Percentiles rank a stretch among this genome's conserved stretches.
phyloP scores from a whole-genome alignment of 2,888 invertebrate species.

The Cerceris ruficornis region DNA sequence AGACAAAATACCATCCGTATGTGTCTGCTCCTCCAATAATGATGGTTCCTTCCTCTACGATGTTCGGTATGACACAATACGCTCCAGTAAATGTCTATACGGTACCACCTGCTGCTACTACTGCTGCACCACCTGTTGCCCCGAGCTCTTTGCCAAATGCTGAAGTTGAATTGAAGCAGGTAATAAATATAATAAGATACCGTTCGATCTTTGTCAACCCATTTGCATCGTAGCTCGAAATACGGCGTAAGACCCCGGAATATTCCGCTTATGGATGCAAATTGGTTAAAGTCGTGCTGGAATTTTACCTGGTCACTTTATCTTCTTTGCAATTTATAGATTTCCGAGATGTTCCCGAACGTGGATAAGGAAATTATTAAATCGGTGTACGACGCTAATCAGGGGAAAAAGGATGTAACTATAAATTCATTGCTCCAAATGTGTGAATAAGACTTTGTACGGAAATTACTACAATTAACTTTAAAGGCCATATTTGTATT shows the following conservation, averaged over 20 bases:
- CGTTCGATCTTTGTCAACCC: background rate
- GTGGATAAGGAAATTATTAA: slow-evolving; percentile 96
- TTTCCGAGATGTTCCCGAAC: slow-evolving; percentile 98
- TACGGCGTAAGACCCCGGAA: too few relatives aligned
- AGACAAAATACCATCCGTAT: slow-evolving; percentile 80
- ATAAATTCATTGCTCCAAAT: slow-evolving; percentile 95
- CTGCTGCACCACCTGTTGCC: slow-evolving; percentile 73
- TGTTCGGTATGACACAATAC: slow-evolving; percentile 77
- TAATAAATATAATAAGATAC: slow-evolving; percentile 69
- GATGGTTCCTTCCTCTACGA: slow-evolving; percentile 86
- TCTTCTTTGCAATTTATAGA: slow-evolving; percentile 82
- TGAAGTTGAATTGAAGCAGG: slow-evolving; percentile 86
- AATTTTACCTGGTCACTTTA: background rate
- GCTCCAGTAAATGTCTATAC: slow-evolving; percentile 83
- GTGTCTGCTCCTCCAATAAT: slow-evolving; percentile 85
- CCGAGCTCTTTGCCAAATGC: slow-evolving; percentile 81
- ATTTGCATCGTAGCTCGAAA: too few relatives aligned
- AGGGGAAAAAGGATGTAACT: slow-evolving; percentile 94
- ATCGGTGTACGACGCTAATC: slow-evolving; percentile 94
- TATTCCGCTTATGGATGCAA: too few relatives aligned
- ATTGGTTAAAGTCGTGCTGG: background rate
- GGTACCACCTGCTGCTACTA: slow-evolving; percentile 81
- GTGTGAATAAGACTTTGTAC: slow-evolving; percentile 85
- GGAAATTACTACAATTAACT: slow-evolving; percentile 47
- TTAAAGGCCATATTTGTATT: slow-evolving; percentile 74